phyloP scores from a whole-genome alignment of 1,140 invertebrate genomes.

The Lepidotrigona ventralis region DNA sequence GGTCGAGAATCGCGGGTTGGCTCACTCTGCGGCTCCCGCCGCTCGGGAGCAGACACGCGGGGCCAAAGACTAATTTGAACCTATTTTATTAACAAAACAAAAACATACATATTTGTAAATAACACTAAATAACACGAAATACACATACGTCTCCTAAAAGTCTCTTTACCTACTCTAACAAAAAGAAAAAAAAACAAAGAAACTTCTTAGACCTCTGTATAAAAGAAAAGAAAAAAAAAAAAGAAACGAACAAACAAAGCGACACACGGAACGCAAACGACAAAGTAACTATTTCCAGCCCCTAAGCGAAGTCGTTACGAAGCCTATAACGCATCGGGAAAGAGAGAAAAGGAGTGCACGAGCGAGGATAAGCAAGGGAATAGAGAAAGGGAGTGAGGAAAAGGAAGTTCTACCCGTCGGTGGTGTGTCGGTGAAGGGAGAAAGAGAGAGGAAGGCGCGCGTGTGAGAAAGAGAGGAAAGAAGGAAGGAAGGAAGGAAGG shows the following conservation, averaged over 20 bases:
- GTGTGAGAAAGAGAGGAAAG: slow-evolving; percentile 26
- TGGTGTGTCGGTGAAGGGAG: background rate
- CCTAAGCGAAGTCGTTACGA: slow-evolving; percentile 50
- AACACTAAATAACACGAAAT: slow-evolving; percentile 69
- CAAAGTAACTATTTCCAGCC: slow-evolving; percentile 55
- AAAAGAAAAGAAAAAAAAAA: slow-evolving; percentile 11
- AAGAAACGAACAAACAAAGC: slow-evolving; percentile 15
- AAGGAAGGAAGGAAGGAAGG: slow-evolving; percentile 12
- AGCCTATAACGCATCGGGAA: slow-evolving; percentile 46
- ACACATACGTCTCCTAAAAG: slow-evolving; percentile 59
- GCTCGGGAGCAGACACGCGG: slow-evolving; percentile 81
- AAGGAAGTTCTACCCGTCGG: background rate
- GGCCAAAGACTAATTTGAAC: slow-evolving; percentile 76
- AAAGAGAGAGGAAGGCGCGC: slow-evolving; percentile 31
- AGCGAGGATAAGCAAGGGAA: slow-evolving; percentile 43
- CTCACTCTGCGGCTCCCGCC: slow-evolving; percentile 81
- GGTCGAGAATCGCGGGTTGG: slow-evolving; percentile 72
- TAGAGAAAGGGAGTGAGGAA: slow-evolving; percentile 26
- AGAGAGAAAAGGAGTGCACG: background rate
- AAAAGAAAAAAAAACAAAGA: background rate
- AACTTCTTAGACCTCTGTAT: slow-evolving; percentile 41
- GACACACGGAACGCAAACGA: slow-evolving; percentile 45
- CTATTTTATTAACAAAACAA: slow-evolving; percentile 76
- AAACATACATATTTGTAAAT: slow-evolving; percentile 76
- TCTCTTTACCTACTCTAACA: slow-evolving; percentile 54